Evolutionary conservation across 2,888 invertebrate species (phyloP).

Genomic region (Meghimatium bilineatum): DNA sequence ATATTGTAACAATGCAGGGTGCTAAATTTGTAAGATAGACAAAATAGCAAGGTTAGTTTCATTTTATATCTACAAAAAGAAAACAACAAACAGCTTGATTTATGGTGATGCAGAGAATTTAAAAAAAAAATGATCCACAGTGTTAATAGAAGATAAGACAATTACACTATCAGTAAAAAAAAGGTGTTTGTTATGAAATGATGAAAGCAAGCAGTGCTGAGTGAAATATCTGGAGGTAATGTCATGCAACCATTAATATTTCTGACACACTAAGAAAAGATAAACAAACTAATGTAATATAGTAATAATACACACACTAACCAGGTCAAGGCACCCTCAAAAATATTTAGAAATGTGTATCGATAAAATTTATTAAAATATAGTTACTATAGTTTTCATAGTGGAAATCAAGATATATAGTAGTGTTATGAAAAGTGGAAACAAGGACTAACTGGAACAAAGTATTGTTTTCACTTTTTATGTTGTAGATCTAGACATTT

Average conservation of each 20-base stretch:
- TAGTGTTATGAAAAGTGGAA: too few species aligned
- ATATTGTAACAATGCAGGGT: background rate
- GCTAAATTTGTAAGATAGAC: background rate
- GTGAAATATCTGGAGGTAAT: background rate
- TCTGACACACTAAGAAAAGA: background rate
- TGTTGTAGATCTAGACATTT: too few species aligned
- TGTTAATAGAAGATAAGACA: too few species aligned
- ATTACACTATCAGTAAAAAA: background rate
- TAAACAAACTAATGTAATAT: too few species aligned
- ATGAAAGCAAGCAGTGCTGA: constrained; percentile 33
- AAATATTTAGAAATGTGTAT: too few species aligned
- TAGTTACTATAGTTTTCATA: too few species aligned
- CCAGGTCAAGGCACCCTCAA: background rate
- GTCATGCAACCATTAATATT: constrained; percentile 2
- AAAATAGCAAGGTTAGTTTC: background rate
- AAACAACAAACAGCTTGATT: background rate
- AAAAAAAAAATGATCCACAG: too few species aligned
- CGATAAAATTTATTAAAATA: too few species aligned
- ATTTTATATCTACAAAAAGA: background rate
- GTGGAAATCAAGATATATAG: too few species aligned
- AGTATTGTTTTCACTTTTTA: too few species aligned
- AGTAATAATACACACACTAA: background rate
- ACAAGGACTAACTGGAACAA: too few species aligned
- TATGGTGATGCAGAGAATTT: background rate
- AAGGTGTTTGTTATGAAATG: constrained; percentile 2